These are phyloP conservation scores for Pemphigus obesinymphae DNA, from an alignment of 1,140 invertebrate species.

Conservation along the genomic window DNA sequence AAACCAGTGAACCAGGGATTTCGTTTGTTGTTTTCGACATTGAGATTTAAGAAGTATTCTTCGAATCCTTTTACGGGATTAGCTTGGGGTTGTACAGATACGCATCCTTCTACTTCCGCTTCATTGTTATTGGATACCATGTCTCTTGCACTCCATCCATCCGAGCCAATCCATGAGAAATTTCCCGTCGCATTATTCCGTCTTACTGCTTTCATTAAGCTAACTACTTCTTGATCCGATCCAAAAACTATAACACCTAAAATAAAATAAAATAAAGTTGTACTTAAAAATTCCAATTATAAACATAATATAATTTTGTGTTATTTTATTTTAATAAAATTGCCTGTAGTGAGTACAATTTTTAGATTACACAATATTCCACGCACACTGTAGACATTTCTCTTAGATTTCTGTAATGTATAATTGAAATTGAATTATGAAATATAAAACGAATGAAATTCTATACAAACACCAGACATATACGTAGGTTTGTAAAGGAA, in stretches of 20 bases:
- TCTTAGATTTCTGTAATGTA: no score
- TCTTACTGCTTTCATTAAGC: constrained; percentile 84
- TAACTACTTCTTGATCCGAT: constrained; percentile 92
- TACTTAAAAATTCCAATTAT: no score
- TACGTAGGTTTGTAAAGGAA: no score
- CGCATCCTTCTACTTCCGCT: constrained; percentile 80
- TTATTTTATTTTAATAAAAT: no score
- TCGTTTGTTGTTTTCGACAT: constrained; percentile 74
- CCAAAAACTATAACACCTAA: constrained; percentile 94
- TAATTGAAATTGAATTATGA: no score
- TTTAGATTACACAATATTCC: no score
- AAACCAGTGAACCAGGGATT: constrained; percentile 92
- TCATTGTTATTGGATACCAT: constrained; percentile 86
- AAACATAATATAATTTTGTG: no score
- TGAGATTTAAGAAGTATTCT: constrained; percentile 77
- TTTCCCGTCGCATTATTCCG: constrained; percentile 79
- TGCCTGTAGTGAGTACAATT: no score
- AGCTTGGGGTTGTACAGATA: constrained; percentile 85
- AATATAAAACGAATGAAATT: no score
- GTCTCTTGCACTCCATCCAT: constrained; percentile 84
- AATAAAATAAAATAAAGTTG: no score
- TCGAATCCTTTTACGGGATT: constrained; percentile 81
- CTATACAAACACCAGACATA: no score
- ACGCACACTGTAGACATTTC: no score
- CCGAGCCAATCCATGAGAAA: constrained; percentile 93